Base-by-base conservation (phyloP, 2,113 vertebrate genomes). In the Neotoma lepida region DNA sequence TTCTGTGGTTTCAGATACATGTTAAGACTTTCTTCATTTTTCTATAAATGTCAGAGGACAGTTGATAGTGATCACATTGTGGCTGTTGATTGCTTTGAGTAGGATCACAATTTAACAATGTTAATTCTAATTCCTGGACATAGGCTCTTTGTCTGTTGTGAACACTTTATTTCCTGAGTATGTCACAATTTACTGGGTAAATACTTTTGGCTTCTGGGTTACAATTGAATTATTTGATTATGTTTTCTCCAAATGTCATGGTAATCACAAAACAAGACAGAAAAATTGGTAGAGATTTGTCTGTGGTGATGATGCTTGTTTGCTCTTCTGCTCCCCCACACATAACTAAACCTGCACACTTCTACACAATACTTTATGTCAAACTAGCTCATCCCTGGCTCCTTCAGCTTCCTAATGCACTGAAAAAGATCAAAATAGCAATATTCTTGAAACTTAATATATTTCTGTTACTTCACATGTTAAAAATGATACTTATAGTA, bases 371-470 rank as follows among this genome's bases (percentile, higher is more conserved):
- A 77, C 13, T 46, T 46, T 49, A 30, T 17, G 1, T 33, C 9
- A 68, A 41, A 4, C 78, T 66, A 82, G 15, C 51, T 68, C 41
- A 49, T 4, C 4, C 6, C 1, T 5, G 87, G 20, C 35, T n/a
- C 76, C 54, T 26, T 86, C 30, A 70, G 44, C 39, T 86, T 90
- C 39, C 51, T 90, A 61, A 66, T 20, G 20, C 76, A 77, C 9
- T 4, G 28, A n/a, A 2, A 61, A 7, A 86, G 7, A 46, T 35
- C 46, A 39, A 2, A 41, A 8, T 46, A 85, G 17, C 9, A 14
- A 82, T 46, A 66, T 89, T 89, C 20, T 85, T 86, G 71, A 90
- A 93, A 84, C 14, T 33, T 22, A 70, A 49, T 81, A 28, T 93
- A 78, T 78, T 76, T 56, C 28, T 84, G 10, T 74, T 92, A 54